Evolutionary conservation across 2,113 vertebrate species (phyloP), one percentile per base, ranked within the genome.

Genomic region (Daubentonia madagascariensis): DNA sequence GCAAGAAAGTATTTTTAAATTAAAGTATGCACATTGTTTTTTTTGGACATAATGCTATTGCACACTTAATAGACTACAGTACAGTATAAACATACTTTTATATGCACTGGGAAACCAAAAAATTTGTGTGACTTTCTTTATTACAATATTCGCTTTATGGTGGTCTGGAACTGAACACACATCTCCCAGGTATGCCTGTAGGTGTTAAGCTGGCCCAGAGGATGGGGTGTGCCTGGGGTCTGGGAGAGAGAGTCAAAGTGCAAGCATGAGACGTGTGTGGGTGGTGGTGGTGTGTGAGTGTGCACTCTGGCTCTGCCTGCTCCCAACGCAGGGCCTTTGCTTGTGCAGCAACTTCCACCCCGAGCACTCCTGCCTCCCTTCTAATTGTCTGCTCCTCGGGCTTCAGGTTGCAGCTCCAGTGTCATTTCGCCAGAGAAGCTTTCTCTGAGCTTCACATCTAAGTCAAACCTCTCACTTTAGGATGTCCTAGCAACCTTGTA

Each of bases 281-380:
- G 52, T 48, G 48, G 72, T 14, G 48, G 22, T 3, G 50, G 52
- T 14, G 23, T 65, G 79, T 6, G 40, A 17, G 37, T 72, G 70
- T 73, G 20, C 28, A 6, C 25, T 13, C 11, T 2, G 35, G 57
- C 43, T 61, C n/a, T 32, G 94, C 63, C 9, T 0, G 0, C 5
- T 32, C 17, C 1, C 3, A 6, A 0, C 3, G 1, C 6, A 9
- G 0, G 23, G 67, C 61, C n/a, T 45, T 9, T 4, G 37, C 59
- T 30, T 10, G 10, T 0, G 35, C 2, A 45, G 72, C 37, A 54
- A 6, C 72, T 40, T 65, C 52, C 1, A 0, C 3, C 23, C n/a
- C 54, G 18, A 16, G 12, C 20, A 0, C 16, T 1, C 23, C n/a
- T 22, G 20, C 18, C 23, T 23, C 59, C 52, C 14, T 32, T 3